Base-by-base conservation (phyloP, 2,797 vertebrate genomes). In the Cygnus olor region DNA sequence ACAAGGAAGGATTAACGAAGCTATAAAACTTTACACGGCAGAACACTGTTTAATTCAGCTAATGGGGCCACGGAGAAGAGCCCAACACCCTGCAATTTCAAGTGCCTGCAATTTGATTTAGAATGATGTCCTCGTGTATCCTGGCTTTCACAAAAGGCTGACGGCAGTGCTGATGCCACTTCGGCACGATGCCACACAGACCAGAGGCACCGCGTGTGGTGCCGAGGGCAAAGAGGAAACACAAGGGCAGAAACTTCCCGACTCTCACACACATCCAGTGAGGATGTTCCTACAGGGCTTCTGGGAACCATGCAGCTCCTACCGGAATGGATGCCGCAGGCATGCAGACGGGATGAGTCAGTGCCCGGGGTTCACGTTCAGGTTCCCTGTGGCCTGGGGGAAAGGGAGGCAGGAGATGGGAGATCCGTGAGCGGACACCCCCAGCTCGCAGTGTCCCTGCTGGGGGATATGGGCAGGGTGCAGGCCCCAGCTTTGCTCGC, bases 121-220 rank as follows among this genome's bases (percentile, higher is more conserved):
- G 80, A 57, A 24, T 9, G 10, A 61, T 30, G 63, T 20, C 38
- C 60, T 57, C 30, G 22, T 51, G 57, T 7, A 22, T 36, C 58
- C 30, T 0, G 0, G 18, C 32, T 57, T 63, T 68, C 42, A 15
- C n/a, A 22, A 51, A 22, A 40, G 42, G 27, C 34, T 42, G 72
- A 9, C 24, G 58, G 56, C 4, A 45, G 57, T 15, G 38, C 19
- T 21, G 27, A 3, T 10, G 28, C 2, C 1, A 61, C 36, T 51
- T 42, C 72, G 42, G 42, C 25, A 40, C 3, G 4, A 5, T 20
- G 20, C 16, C 20, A 22, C 17, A 9, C n/a, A 40, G 30, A 22
- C 1, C 30, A 2, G 49, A 3, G 3, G 18, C 14, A 4, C 24
- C 1, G 1, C 3, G 15, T 11, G 2, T 0, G 11, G 45, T 24